phyloP scores from a whole-genome alignment of 2,797 vertebrate genomes.

The Crenichthys baileyi region DNA sequence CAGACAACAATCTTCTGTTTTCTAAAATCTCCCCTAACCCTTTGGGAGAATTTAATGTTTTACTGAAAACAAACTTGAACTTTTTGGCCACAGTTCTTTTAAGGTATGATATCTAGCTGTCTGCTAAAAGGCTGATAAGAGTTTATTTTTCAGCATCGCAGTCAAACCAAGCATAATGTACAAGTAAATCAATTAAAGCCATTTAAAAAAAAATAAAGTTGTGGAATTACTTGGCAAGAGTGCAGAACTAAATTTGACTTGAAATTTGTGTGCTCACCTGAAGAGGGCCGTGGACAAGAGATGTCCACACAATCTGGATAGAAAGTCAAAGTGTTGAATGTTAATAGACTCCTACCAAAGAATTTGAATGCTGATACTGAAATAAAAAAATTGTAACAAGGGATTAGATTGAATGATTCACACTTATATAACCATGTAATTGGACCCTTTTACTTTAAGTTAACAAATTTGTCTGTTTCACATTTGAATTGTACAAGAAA shows the following conservation, averaged over 20 bases:
- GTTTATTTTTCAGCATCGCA: background rate
- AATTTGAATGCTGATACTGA: background rate
- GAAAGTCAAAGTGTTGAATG: background rate
- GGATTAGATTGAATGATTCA: background rate
- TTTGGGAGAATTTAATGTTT: no score
- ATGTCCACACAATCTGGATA: background rate
- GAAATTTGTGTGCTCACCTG: background rate
- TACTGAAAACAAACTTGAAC: no score
- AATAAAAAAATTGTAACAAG: background rate
- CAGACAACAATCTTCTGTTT: no score
- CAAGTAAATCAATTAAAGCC: background rate
- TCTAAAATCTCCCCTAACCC: no score
- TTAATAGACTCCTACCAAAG: background rate
- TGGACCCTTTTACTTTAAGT: no score
- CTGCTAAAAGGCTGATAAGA: background rate
- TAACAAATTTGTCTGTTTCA: no score
- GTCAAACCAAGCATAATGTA: background rate
- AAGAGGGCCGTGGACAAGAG: background rate
- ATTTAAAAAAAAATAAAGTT: background rate
- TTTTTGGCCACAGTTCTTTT: no score
- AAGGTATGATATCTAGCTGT: background rate
- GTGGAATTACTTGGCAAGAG: no score
- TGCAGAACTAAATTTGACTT: background rate
- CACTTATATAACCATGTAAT: no score
- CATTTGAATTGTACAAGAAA: no score